A percentile compares a stretch with the other conserved stretches of the same genome.
Conservation (phyloP, 2,113 vertebrate genomes). For the Micronisus gabar region DNA sequence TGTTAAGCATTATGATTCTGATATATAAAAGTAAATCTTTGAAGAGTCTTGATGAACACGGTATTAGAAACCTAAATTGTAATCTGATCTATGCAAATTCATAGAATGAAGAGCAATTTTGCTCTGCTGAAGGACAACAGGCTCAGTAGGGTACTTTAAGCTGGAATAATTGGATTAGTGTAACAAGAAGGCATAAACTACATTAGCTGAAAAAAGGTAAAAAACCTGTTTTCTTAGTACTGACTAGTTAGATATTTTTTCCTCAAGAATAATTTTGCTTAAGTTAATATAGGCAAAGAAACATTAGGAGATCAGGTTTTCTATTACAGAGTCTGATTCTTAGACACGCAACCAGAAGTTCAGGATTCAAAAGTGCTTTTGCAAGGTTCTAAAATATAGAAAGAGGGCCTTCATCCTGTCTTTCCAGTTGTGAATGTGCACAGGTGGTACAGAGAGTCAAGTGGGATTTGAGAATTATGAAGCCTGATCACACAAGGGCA, state of each 20-base stretch:
- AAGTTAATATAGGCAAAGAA: background rate
- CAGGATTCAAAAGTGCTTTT: background rate
- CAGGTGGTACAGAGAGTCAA: background rate
- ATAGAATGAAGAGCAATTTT: background rate
- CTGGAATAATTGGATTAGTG: slow-evolving; percentile 30
- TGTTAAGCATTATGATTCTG: background rate
- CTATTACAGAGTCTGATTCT: background rate
- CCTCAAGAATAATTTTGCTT: background rate
- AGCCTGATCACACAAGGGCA: slow-evolving; percentile 26
- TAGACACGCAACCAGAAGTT: background rate
- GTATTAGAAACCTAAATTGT: background rate
- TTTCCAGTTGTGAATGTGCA: background rate
- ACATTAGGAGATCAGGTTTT: background rate
- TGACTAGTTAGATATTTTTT: background rate
- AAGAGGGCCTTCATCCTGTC: background rate
- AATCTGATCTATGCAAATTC: background rate
- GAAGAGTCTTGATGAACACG: background rate
- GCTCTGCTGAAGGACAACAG: background rate
- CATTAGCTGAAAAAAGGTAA: background rate
- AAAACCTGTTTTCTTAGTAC: background rate
- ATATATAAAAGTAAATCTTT: background rate
- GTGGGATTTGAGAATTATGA: slow-evolving; percentile 16
- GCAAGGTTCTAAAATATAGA: background rate
- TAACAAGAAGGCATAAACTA: slow-evolving; percentile 14
- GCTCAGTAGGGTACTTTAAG: background rate